These are phyloP conservation scores for Sitobion miscanthi DNA, from an alignment of 1,140 invertebrate species.

Conservation along the genomic window DNA sequence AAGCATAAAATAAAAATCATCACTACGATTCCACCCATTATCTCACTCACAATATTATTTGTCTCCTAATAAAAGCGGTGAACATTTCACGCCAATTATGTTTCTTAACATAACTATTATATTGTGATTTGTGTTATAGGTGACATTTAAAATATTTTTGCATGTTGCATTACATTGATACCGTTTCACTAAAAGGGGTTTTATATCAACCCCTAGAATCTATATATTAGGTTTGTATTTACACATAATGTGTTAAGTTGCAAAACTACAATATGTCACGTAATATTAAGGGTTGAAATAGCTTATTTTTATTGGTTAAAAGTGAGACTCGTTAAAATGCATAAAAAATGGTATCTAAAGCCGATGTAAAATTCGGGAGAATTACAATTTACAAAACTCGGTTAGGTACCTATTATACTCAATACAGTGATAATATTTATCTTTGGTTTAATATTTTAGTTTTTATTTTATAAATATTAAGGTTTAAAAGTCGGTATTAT, in stretches of 20 bases:
- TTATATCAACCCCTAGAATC: neutral
- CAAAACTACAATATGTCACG: too few species aligned
- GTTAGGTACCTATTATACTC: too few species aligned
- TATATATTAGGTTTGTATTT: neutral
- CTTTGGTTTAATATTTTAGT: too few species aligned
- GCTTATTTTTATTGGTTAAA: too few species aligned
- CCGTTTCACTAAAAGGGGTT: neutral
- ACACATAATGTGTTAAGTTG: neutral
- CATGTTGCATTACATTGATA: neutral
- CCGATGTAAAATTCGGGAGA: neutral
- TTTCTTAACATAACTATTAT: neutral
- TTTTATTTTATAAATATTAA: too few species aligned
- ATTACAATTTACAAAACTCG: neutral
- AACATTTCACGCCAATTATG: neutral
- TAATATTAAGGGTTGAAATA: too few species aligned
- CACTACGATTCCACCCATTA: neutral
- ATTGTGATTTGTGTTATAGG: neutral
- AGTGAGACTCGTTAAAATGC: too few species aligned
- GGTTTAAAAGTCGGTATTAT: neutral
- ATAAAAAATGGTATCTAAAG: too few species aligned
- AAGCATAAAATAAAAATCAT: neutral
- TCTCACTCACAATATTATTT: neutral
- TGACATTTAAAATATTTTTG: neutral
- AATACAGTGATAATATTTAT: too few species aligned
- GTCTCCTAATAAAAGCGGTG: neutral